A percentile compares a stretch with the other conserved stretches of the same genome.
Evolutionary conservation across 1,140 invertebrate genomes (phyloP).

Genomic region (Heliothis subflexa): DNA sequence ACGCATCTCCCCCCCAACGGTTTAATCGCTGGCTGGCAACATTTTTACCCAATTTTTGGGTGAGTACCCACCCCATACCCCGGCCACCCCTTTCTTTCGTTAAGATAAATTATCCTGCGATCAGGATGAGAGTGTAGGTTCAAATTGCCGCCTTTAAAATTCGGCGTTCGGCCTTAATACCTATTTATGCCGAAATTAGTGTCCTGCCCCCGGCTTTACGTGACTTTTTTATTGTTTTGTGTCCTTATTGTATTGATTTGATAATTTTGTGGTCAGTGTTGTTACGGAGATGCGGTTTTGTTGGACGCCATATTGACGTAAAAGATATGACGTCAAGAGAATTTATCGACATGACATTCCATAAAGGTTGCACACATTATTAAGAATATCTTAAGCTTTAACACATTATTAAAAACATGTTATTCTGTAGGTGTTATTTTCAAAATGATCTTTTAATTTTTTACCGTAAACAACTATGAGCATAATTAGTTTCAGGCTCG

Average conservation of each 20-base stretch:
- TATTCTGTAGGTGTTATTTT: too few species aligned
- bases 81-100: conserved; percentile 84
- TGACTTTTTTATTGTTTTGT: conserved; percentile 45
- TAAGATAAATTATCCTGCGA: conserved; percentile 86
- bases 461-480: too few species aligned
- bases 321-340: too few species aligned
- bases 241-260: conserved; percentile 18
- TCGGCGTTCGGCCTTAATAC: conserved; percentile 79
- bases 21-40: conserved; percentile 85
- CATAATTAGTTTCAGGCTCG: too few species aligned
- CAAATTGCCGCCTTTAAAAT: conserved; percentile 85
- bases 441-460: too few species aligned
- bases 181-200: conserved; percentile 72
- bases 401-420: too few species aligned
- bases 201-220: conserved; percentile 52
- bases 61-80: conserved; percentile 59
- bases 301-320: too few species aligned
- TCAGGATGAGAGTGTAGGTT: conserved; percentile 85
- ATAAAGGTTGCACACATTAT: too few species aligned
- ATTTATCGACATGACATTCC: too few species aligned
- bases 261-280: too few species aligned
- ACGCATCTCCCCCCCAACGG: conserved; percentile 82
- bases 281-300: too few species aligned
- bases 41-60: conserved; percentile 86
- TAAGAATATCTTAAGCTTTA: too few species aligned